Evolutionary conservation across 1,140 invertebrate species (phyloP), one percentile per base, ranked within the genome.

Genomic region (Odontomachus brunneus): DNA sequence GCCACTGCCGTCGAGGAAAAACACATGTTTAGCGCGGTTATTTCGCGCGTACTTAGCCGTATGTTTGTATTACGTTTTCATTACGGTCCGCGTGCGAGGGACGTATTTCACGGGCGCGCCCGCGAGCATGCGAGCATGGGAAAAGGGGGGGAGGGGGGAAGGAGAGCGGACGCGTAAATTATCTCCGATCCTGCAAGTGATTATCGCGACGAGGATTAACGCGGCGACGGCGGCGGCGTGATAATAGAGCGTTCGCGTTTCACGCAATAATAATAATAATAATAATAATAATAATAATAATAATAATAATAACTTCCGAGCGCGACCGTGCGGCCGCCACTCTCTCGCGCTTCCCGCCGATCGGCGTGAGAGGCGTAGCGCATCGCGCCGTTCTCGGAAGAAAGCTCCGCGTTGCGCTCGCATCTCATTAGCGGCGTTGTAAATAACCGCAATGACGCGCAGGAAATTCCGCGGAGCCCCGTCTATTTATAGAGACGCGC

Each of bases 401-500:
- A 88, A 88, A 88, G 87, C 59, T 15, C 24, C 72, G 67, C 75
- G 67, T 48, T 88, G 67, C 75, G 67, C 57, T 88, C 74, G 86
- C 80, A 80, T 88, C 83, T 85, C 69, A 83, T 85, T 83, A 84
- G 7, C 76, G 62, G n/a, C 80, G 83, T 80, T 88, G 87, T 85
- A 88, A 88, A 88, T 88, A 88, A 88, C 83, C 53, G 60, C 69
- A 80, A 66, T 88, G 86, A 88, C 87, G 87, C 87, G 82, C 69
- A 74, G 86, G 86, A 88, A 88, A 88, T 88, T 85, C 86, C 86
- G 55, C 49, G 38, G 73, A 85, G 69, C 55, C 73, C 72, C 65
- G 17, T 62, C 71, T 88, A 88, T 88, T 88, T 88, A 88, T 88
- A 88, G 86, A 73, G 3, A 11, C 38, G 38, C 38, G 38, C 24